phyloP scores from a whole-genome alignment of 2,797 vertebrate species.

The Crocodylus rhombifer region DNA sequence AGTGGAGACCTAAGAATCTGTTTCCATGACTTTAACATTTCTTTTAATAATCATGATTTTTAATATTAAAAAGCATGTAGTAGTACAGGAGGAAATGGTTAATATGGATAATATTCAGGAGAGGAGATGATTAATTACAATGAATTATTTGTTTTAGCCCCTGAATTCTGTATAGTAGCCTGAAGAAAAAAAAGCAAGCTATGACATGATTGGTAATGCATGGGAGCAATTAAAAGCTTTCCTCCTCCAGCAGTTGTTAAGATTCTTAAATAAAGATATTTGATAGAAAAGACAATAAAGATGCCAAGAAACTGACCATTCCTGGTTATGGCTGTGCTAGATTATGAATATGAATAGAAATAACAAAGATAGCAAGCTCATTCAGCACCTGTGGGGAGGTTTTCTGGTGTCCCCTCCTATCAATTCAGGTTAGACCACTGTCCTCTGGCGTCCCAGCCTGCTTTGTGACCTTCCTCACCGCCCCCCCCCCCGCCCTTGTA shows the following conservation, averaged over 20 bases:
- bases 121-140: constrained; percentile 75
- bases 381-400: too few relatives aligned
- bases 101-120: constrained; percentile 66
- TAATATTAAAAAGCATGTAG: constrained; percentile 73
- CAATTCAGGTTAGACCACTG: too few relatives aligned
- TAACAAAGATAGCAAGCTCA: too few relatives aligned
- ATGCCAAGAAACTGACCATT: constrained; percentile 19
- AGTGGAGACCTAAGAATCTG: constrained; percentile 8
- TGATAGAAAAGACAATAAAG: constrained; percentile 12
- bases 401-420: too few relatives aligned
- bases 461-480: too few relatives aligned
- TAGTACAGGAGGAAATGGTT: constrained; percentile 63
- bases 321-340: background rate
- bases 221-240: constrained; percentile 57
- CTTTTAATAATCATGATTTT: constrained; percentile 53
- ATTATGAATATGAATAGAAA: constrained; percentile 14
- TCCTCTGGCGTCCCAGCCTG: too few relatives aligned
- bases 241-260: background rate
- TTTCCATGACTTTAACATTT: constrained; percentile 9
- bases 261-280: constrained; percentile 1
- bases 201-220: constrained; percentile 49
- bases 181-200: constrained; percentile 68
- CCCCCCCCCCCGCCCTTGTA: too few relatives aligned
- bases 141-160: constrained; percentile 62
- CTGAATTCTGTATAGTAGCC: constrained; percentile 61